Evolutionary conservation across 2,888 invertebrate genomes (phyloP), one percentile per base, ranked within the genome.

Genomic region (Xestia xanthographa): DNA sequence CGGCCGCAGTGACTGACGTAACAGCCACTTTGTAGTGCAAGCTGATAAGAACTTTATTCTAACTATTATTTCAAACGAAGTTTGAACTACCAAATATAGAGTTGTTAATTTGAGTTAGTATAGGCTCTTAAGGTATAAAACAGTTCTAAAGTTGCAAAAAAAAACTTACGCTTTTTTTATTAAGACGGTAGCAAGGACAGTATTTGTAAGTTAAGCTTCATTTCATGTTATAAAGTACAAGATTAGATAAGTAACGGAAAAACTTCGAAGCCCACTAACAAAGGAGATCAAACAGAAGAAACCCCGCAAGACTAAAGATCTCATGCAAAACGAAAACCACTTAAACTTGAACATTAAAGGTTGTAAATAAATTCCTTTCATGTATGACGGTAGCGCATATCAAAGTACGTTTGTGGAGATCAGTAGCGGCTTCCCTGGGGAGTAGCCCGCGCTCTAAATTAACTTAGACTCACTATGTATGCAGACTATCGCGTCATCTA

Each of bases 401-500:
- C 92, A 92, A 92, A 91, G 90, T 92, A 90, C 90, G 93, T 92
- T 93, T 91, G 90, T 90, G 87, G 92, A 91, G 94, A 94, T 95
- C 93, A 92, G 89, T 89, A 80, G 86, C 89, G 79, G 80, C 79
- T 82, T 91, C 94, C 90, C 93, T 56, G 26, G 92, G 88, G 95
- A 91, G 90, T 87, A 90, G 92, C 93, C 91, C 63, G 41, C 89
- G 90, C 88, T 93, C 92, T 94, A 95, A 96, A 96, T 96, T 95
- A 95, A 95, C 94, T 96, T 95, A 95, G 88, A 91, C 92, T 93
- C 92, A 92, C 93, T 96, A 92, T 94, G 95, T 96, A 96, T 96
- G 95, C 96, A 96, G 95, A 95, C 93, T 92, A 92, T 90, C 91
- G 91, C 91, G 86, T 86, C 90, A 83, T 90, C 90, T 95, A 95